Evolutionary conservation across 2,797 vertebrate genomes (phyloP), one percentile per base, ranked within the genome.

Genomic region (Scolopax rusticola): DNA sequence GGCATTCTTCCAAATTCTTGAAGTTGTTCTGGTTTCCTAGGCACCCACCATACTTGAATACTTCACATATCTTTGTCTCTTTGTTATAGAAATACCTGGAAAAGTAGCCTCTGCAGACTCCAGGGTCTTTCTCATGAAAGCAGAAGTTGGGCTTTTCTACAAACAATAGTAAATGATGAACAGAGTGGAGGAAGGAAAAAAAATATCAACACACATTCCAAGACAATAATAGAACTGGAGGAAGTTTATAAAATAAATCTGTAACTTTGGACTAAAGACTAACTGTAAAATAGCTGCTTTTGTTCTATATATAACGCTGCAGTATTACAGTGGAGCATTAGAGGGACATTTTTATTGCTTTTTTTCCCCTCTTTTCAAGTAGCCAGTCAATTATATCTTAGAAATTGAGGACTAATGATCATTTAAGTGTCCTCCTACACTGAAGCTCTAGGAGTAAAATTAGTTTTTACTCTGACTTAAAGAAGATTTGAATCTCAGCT

Each of bases 21-120:
- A 99, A 99, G 95, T 99, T 99, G 97, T 99, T 99, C 84, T 97
- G 98, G 76, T 99, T 99, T 89, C 99, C 99, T 6, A 99, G 98
- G 96, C 99, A 99, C 45, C 99, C 99, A 7, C 99, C 99, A 5
- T 99, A 99, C 64, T 86, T 98, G 97, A 99, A 99, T 3, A 41
- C 50, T 75, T 97, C 98, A 97, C 99, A 99, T 74, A 96, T 57
- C 83, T 98, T 97, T 59, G 89, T 97, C 8, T 67, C 73, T 84
- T 91, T 98, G 97, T 99, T 98, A 74, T 98, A 99, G 96, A 98
- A 98, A 96, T 98, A 99, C 40, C 99, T 99, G 4, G 91, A 95
- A 56, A 99, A 74, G 45, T 98, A 96, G 2, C 98, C 99, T 77
- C 99, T 97, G 78, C 99, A 99, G 45, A 99, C 97, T 74, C 99